phyloP scores from a whole-genome alignment of 1,140 invertebrate genomes.

The Drosophila azteca region DNA sequence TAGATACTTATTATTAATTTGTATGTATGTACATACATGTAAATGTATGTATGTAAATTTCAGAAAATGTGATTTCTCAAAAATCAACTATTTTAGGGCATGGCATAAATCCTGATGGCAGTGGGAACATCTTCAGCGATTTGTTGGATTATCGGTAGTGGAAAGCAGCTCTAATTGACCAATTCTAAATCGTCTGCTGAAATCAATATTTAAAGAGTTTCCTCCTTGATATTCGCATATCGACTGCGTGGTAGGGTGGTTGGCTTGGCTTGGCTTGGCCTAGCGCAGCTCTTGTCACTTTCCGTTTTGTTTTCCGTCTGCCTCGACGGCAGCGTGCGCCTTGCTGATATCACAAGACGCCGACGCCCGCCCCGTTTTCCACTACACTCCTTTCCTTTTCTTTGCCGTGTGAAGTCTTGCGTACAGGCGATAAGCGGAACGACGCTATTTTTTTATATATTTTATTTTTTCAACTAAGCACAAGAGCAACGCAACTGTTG shows the following conservation, averaged over 20 bases:
- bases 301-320: not conserved
- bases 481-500: slow-evolving; percentile 1
- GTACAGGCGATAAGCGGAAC: slow-evolving; percentile 59
- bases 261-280: too few species aligned
- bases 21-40: not conserved
- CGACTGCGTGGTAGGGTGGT: too few species aligned
- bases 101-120: too few species aligned
- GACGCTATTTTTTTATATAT: slow-evolving; percentile 25
- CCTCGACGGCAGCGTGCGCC: slow-evolving; percentile 3
- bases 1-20: too few species aligned
- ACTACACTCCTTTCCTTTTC: slow-evolving; percentile 16
- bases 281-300: too few species aligned
- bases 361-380: slow-evolving; percentile 7
- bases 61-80: too few species aligned
- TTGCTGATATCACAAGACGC: slow-evolving; percentile 17
- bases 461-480: not conserved
- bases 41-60: not conserved
- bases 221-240: too few species aligned
- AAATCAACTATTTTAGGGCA: too few species aligned
- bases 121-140: not conserved
- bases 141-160: not conserved
- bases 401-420: slow-evolving; percentile 72
- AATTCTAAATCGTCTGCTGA: too few species aligned
- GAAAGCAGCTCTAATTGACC: too few species aligned
- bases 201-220: too few species aligned